Base-by-base conservation (phyloP, 1,140 invertebrate genomes). In the Trichonephila clavata region DNA sequence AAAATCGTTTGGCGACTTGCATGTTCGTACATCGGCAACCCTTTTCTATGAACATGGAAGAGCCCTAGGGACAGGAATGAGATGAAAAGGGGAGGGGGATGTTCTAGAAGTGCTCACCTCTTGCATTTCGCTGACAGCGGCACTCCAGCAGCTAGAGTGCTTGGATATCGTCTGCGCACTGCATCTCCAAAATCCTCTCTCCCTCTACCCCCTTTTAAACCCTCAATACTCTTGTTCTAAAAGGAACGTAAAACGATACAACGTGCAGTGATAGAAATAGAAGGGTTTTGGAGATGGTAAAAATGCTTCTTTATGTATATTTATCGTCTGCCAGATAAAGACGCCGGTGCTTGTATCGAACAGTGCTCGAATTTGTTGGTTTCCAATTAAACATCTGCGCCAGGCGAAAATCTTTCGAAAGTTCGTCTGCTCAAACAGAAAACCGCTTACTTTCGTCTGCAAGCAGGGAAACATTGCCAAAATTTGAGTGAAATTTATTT, bases 121-220 rank as follows among this genome's bases (percentile, higher is more conserved):
- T 92, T 92, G 60, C 81, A 57, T 92, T 92, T 92, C 90, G 90
- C 90, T 92, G 90, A 92, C 90, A 68, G 90, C 80, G 90, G 60
- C 81, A 92, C 90, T 92, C 60, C 81, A 84, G 21, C 14, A 39
- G 24, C 21, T 65, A 21, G 39, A 65, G 90, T 68, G 59, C 61
- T 57, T 32, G 43, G 43, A 80, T 83, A 92, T 92, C 90, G 90
- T 92, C 81, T 92, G 90, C 80, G 32, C 20, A 60, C 39, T 57
- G 43, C 57, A 90, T 90, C 87, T 90, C 68, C 39, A 39, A 18
- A 39, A 43, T 80, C 16, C 68, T 61, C 71, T 61, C 32, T 14
- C 50, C 39, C n/a, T n/a, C 24, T 18, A 2, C 77, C 16, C 5
- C 39, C 57, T 14, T 32, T 65, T 39, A 59, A 71, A 57, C 57